A percentile compares a stretch with the other conserved stretches of the same genome.
Evolutionary conservation across 2,888 invertebrate species (phyloP).

Genomic region (Lordiphosa fenestrarum): DNA sequence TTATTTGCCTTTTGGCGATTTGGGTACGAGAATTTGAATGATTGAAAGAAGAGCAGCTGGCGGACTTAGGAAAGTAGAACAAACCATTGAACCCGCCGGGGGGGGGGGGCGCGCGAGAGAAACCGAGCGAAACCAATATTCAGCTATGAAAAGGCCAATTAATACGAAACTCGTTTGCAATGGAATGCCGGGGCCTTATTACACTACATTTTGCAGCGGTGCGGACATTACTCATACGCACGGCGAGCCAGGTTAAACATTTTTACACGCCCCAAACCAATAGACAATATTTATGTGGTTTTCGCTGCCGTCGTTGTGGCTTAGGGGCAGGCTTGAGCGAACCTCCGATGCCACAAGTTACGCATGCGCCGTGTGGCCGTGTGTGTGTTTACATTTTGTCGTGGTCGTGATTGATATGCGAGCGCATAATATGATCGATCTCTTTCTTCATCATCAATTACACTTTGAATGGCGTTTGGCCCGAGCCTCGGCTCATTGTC

Average conservation of each 20-base stretch:
- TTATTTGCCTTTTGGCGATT: conserved; percentile 34
- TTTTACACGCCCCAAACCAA: conserved; percentile 24
- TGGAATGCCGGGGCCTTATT: conserved; percentile 63
- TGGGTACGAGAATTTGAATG: conserved; percentile 45
- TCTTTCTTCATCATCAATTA: conserved; percentile 74
- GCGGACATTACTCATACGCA: conserved; percentile 70
- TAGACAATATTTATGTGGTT: conserved; percentile 52
- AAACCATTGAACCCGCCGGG: conserved; percentile 40
- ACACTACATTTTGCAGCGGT: conserved; percentile 41
- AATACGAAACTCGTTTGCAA: conserved; percentile 67
- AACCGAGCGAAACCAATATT: conserved; percentile 44
- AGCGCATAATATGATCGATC: conserved; percentile 72
- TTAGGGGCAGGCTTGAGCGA: conserved; percentile 48
- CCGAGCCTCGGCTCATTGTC: conserved; percentile 48
- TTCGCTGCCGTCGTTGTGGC: conserved; percentile 31
- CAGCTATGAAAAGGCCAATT: conserved; percentile 70
- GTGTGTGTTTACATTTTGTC: conserved; percentile 58
- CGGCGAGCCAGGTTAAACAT: conserved; percentile 47
- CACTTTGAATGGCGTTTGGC: conserved; percentile 64
- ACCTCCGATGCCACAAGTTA: conserved; percentile 62
- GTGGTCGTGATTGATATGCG: conserved; percentile 71
- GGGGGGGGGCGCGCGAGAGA: conserved; percentile 28
- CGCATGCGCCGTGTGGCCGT: conserved; percentile 57
- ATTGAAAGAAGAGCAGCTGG: conserved; percentile 39
- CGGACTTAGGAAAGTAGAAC: conserved; percentile 56